phyloP scores from a whole-genome alignment of 2,797 vertebrate species.

The Argya squamiceps region DNA sequence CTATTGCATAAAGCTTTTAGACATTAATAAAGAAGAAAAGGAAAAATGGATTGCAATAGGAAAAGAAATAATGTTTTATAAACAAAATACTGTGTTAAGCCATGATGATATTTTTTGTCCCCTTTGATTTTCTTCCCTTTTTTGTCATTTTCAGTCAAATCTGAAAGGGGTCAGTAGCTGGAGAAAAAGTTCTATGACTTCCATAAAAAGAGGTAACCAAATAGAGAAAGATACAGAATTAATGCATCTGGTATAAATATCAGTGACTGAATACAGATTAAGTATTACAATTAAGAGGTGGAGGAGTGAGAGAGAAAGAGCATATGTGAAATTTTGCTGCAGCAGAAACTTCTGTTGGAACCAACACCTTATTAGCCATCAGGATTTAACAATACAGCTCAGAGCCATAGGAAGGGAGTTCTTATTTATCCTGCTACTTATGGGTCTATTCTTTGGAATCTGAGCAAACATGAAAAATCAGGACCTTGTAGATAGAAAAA shows the following conservation, averaged over 20 bases:
- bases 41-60: not conserved
- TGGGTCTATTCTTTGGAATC: not conserved
- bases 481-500: not conserved
- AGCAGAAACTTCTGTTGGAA: not conserved
- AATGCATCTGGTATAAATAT: not conserved
- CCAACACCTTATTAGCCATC: not conserved
- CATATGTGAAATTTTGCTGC: not conserved
- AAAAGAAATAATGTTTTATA: not conserved
- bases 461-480: not conserved
- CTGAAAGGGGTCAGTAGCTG: not conserved
- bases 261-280: not conserved
- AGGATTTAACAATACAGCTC: not conserved
- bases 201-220: not conserved
- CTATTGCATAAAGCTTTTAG: not conserved
- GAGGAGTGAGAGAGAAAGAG: not conserved
- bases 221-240: not conserved
- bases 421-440: not conserved
- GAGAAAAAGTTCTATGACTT: not conserved
- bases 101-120: not conserved
- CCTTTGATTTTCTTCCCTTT: not conserved
- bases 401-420: not conserved
- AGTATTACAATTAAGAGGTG: not conserved
- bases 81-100: not conserved
- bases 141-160: not conserved
- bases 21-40: not conserved